These are phyloP conservation scores for Meta bourneti DNA, from an alignment of 2,888 invertebrate genomes.

Conservation along the genomic window DNA sequence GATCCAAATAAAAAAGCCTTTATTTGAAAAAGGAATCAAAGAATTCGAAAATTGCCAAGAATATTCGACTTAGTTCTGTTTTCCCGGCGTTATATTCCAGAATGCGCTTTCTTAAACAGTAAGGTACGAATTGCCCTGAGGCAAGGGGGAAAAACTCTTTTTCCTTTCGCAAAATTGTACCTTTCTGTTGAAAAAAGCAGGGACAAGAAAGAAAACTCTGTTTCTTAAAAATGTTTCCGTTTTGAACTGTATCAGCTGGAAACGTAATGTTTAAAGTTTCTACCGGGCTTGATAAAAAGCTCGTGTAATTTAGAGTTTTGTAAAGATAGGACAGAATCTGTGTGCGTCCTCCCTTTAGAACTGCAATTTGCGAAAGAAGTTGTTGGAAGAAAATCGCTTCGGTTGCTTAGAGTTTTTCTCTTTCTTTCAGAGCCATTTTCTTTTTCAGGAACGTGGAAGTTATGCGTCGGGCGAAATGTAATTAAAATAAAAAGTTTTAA, in stretches of 20 bases:
- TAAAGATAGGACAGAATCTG: constrained; percentile 17
- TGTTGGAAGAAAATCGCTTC: neutral
- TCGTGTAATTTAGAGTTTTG: constrained; percentile 55
- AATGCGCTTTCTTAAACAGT: constrained; percentile 46
- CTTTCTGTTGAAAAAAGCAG: constrained; percentile 22
- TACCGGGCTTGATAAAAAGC: constrained; percentile 49
- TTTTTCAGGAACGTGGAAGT: neutral
- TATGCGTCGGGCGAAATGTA: too few species aligned
- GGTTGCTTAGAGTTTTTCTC: neutral
- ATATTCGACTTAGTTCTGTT: constrained; percentile 47
- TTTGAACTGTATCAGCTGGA: constrained; percentile 55
- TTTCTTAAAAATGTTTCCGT: constrained; percentile 55
- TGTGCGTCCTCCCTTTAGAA: neutral
- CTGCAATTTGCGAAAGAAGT: constrained; percentile 11
- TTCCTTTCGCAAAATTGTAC: constrained; percentile 32
- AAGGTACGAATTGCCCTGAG: constrained; percentile 52
- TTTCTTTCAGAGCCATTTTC: neutral
- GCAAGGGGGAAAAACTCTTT: constrained; percentile 33
- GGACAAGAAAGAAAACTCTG: constrained; percentile 5
- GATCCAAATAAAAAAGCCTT: constrained; percentile 3
- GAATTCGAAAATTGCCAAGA: constrained; percentile 25
- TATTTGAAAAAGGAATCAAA: constrained; percentile 24
- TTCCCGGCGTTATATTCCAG: constrained; percentile 22
- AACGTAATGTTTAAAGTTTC: constrained; percentile 61
- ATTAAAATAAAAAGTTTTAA: too few species aligned